Percentiles rank a stretch among this genome's conserved stretches.
These are phyloP conservation scores for Diphyllodes magnificus DNA, from an alignment of 2,113 vertebrate species.

Conservation along the genomic window DNA sequence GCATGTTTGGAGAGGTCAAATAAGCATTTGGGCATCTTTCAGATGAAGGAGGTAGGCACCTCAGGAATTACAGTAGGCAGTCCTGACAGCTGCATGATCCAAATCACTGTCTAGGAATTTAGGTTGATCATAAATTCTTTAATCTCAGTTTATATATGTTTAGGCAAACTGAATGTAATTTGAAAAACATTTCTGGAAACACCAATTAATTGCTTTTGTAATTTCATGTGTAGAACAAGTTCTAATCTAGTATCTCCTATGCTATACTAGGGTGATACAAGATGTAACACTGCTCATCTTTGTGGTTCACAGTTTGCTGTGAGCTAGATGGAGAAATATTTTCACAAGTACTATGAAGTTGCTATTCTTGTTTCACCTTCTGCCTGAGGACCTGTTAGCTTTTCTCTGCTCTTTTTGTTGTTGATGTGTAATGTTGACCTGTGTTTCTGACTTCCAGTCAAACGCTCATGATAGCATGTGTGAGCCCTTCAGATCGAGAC, in stretches of 20 bases:
- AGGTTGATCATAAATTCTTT: background rate
- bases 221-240: background rate
- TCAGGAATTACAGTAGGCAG: background rate
- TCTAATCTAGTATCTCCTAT: background rate
- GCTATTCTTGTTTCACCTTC: background rate
- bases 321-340: background rate
- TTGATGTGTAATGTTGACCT: background rate
- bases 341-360: background rate
- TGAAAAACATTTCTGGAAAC: background rate
- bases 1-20: background rate
- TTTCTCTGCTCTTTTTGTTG: background rate
- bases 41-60: background rate
- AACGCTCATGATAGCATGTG: conserved; percentile 96
- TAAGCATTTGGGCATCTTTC: background rate
- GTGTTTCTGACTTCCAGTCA: conserved; percentile 77
- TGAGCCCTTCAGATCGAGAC: conserved; percentile 96
- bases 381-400: background rate
- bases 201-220: background rate
- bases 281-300: background rate
- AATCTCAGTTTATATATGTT: background rate
- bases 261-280: background rate
- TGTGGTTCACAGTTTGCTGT: background rate
- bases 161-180: background rate
- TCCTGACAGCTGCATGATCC: background rate
- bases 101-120: background rate